Evolutionary conservation across 2,888 invertebrate species (phyloP).

Genomic region (Anthophora plumipes): DNA sequence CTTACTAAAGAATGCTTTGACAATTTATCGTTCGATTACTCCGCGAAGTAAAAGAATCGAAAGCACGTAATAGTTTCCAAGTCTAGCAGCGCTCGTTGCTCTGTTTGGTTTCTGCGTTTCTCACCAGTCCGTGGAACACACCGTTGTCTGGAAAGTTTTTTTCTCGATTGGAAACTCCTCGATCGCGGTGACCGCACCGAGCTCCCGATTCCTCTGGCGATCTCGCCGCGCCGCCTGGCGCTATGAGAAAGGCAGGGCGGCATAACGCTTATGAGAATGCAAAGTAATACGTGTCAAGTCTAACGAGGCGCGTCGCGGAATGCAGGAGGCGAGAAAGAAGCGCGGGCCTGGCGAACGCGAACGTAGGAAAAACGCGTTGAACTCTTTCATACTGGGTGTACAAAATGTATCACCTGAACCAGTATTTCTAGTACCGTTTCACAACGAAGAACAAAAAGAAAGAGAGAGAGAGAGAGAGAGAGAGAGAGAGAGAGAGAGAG

Average conservation of each 20-base stretch:
- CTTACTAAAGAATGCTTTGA: not conserved
- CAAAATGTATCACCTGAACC: not conserved
- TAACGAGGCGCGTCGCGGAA: slow-evolving; percentile 80
- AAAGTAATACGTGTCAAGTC: slow-evolving; percentile 82
- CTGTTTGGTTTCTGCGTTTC: not conserved
- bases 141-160: slow-evolving; percentile 28
- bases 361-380: slow-evolving; percentile 14
- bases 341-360: slow-evolving; percentile 30
- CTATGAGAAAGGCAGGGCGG: slow-evolving; percentile 60
- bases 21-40: not conserved
- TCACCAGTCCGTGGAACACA: no score
- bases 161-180: slow-evolving; percentile 41
- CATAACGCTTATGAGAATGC: slow-evolving; percentile 75
- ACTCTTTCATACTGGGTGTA: slow-evolving; percentile 13
- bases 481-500: not conserved
- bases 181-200: slow-evolving; percentile 27
- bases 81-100: not conserved
- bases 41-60: not conserved
- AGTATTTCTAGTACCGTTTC: no score
- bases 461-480: not conserved
- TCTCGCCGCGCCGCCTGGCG: slow-evolving; percentile 40
- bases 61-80: not conserved
- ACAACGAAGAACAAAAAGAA: no score
- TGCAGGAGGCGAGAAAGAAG: slow-evolving; percentile 69
- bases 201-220: slow-evolving; percentile 39